Evolutionary conservation across 1,140 invertebrate species (phyloP).

Genomic region (Sycobia sp.): DNA sequence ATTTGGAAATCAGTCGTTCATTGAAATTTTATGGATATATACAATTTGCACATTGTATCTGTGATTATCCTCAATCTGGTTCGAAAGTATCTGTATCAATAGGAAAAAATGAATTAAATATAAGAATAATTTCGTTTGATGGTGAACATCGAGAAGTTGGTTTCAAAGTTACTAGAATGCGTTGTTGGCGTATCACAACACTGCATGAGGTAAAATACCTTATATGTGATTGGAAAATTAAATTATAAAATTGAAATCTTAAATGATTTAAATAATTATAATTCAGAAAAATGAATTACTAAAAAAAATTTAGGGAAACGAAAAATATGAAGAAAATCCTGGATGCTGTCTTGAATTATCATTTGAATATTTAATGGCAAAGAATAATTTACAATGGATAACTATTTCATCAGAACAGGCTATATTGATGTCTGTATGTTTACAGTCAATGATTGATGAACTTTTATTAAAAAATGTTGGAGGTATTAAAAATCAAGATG

Average conservation of each 20-base stretch:
- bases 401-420: constrained; percentile 88
- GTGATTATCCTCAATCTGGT: constrained; percentile 77
- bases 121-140: constrained; percentile 62
- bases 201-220: constrained; percentile 69
- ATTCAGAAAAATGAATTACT: background rate
- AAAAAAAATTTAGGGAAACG: constrained; percentile 39
- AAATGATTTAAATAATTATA: constrained; percentile 10
- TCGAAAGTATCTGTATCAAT: constrained; percentile 73
- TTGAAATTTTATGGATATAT: constrained; percentile 89
- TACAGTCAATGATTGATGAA: constrained; percentile 95
- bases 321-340: constrained; percentile 47
- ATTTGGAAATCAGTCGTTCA: constrained; percentile 78
- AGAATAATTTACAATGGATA: constrained; percentile 91
- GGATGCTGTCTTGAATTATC: constrained; percentile 77
- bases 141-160: constrained; percentile 69
- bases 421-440: constrained; percentile 92
- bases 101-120: constrained; percentile 79
- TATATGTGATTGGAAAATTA: background rate
- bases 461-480: constrained; percentile 81
- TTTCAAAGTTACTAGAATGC: constrained; percentile 93
- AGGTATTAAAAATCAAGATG: constrained; percentile 49
- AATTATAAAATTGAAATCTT: background rate
- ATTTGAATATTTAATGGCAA: constrained; percentile 95
- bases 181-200: constrained; percentile 95
- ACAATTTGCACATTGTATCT: constrained; percentile 77